Evolutionary conservation across 2,113 vertebrate genomes (phyloP), one percentile per base, ranked within the genome.

Genomic region (Callithrix jacchus): DNA sequence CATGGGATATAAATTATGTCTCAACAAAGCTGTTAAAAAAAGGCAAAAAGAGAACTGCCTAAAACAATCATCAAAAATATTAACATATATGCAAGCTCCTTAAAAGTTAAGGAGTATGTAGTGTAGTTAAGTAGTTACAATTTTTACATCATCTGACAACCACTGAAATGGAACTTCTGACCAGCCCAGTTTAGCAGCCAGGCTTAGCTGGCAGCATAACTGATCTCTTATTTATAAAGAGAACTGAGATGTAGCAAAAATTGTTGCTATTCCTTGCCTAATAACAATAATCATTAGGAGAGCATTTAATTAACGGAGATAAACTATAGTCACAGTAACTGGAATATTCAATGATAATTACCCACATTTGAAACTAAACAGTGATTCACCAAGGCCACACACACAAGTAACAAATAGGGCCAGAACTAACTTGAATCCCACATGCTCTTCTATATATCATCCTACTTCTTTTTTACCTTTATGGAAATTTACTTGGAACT

Each of bases 281-380:
- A 64, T 21, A 89, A 87, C 40, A 89, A 82, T 35, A 80, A 93
- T 61, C 14, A 86, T 70, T 92, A 84, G 32, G 47, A 81, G 4
- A 77, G 27, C 27, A 68, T 66, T 86, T 95, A 40, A 87, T 93
- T 74, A 93, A 91, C 82, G 73, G 66, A 79, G 68, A 87, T 77
- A 88, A 95, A 93, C 54, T 90, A 89, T 1, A 79, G 23, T 90
- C 81, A 93, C 42, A 91, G 27, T 56, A 96, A 92, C 32, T 94
- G 16, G 82, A 93, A 40, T 79, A 93, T 77, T 86, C 80, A 74
- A 76, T 66, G 91, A 82, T 49, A 92, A 95, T 82, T 85, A 90
- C 14, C 25, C 13, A 47, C 40, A 76, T 37, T 7, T 54, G 37
- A 82, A 47, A 37, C 23, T 76, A 95, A 87, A 25, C 68, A 86